Percentiles rank a stretch among this genome's conserved stretches.
Conservation (phyloP, 2,888 invertebrate genomes). For the Hyppa rectilinea region DNA sequence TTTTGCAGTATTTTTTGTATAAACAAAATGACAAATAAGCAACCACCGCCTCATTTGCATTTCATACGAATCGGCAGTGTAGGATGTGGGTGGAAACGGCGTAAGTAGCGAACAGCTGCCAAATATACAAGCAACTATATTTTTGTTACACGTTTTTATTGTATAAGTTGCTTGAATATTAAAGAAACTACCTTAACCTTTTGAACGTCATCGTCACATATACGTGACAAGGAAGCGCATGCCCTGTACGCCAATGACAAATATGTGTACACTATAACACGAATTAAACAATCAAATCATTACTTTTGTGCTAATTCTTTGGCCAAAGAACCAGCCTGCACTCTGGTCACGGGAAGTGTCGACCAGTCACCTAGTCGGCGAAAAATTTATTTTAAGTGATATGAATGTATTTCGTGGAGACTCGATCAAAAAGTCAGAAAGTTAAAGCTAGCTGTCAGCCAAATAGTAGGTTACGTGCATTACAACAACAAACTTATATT, state of each 20-base stretch:
- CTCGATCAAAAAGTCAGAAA: neutral
- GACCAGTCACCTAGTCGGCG: no score
- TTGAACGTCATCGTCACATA: no score
- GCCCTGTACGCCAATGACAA: no score
- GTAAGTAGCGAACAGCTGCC: slow-evolving; percentile 36
- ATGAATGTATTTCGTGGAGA: no score
- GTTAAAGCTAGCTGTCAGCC: neutral
- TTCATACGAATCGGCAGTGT: slow-evolving; percentile 63
- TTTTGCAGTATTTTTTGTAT: slow-evolving; percentile 59
- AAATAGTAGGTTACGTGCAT: neutral
- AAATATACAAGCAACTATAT: slow-evolving; percentile 42
- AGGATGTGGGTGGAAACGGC: slow-evolving; percentile 24
- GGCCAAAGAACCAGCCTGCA: no score
- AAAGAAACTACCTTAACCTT: no score
- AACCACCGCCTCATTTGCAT: slow-evolving; percentile 68
- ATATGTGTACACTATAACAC: no score
- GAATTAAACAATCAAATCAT: no score
- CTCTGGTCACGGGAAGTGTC: no score
- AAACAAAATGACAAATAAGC: slow-evolving; percentile 65
- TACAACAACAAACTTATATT: neutral
- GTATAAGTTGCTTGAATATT: slow-evolving; percentile 16
- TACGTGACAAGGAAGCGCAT: no score
- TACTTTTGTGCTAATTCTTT: no score
- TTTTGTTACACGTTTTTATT: slow-evolving; percentile 12
- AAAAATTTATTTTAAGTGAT: no score